Percentiles rank a stretch among this genome's conserved stretches.
Conservation (phyloP, 2,888 invertebrate genomes). For the Xylophagus ater region DNA sequence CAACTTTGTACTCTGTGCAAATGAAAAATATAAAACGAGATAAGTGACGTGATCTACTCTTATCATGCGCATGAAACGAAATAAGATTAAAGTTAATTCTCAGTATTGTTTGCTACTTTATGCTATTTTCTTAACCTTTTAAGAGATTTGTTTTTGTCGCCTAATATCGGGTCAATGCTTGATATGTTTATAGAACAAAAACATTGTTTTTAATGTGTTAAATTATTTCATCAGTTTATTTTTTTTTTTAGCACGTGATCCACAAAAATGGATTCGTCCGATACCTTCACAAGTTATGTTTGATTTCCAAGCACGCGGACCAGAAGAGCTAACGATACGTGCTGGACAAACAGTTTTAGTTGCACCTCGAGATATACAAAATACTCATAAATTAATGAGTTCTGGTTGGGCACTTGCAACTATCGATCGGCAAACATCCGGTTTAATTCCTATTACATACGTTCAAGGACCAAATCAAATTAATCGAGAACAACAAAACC, state of each 20-base stretch:
- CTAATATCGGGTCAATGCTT: not conserved
- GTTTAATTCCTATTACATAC: slow-evolving; percentile 55
- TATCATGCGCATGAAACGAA: too few relatives aligned
- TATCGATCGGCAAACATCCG: slow-evolving; percentile 46
- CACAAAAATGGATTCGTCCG: slow-evolving; percentile 57
- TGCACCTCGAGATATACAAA: slow-evolving; percentile 76
- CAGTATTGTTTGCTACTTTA: too few relatives aligned
- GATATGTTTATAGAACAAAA: not conserved
- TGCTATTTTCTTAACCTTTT: slow-evolving; percentile 31
- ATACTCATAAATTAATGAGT: slow-evolving; percentile 47
- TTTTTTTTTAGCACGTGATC: slow-evolving; percentile 46
- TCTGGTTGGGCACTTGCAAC: slow-evolving; percentile 59
- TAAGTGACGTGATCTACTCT: slow-evolving; percentile 2
- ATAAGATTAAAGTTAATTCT: too few relatives aligned
- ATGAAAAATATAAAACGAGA: too few relatives aligned
- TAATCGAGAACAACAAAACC: slow-evolving; percentile 5
- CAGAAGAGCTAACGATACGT: slow-evolving; percentile 66
- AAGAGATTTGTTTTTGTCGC: slow-evolving; percentile 14
- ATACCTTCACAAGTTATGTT: slow-evolving; percentile 57
- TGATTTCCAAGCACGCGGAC: slow-evolving; percentile 59
- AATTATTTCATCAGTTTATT: not conserved
- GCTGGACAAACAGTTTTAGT: slow-evolving; percentile 66
- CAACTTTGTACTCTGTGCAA: too few relatives aligned
- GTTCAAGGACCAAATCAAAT: slow-evolving; percentile 23
- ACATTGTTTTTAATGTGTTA: not conserved